phyloP scores from a whole-genome alignment of 2,113 vertebrate genomes.

The Entelurus aequoreus region DNA sequence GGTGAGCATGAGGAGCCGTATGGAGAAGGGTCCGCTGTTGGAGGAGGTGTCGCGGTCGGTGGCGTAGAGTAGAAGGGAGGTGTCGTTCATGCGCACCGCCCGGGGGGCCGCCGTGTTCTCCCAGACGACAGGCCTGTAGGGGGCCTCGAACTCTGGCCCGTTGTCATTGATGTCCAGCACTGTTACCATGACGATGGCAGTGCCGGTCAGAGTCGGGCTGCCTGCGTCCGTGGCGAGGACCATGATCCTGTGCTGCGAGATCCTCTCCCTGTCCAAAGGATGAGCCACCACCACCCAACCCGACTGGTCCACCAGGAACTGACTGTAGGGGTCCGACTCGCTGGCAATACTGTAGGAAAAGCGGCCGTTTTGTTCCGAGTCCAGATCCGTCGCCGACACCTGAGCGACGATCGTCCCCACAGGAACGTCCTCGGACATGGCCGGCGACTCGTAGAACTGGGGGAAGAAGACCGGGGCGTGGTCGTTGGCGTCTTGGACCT shows the following conservation, averaged over 20 bases:
- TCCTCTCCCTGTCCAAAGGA: slow-evolving; percentile 74
- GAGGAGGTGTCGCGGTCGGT: slow-evolving; percentile 75
- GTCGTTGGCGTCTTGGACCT: slow-evolving; percentile 85
- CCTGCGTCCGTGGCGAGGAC: slow-evolving; percentile 80
- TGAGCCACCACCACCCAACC: slow-evolving; percentile 74
- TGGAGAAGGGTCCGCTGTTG: slow-evolving; percentile 78
- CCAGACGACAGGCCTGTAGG: slow-evolving; percentile 78
- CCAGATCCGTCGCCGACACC: slow-evolving; percentile 78
- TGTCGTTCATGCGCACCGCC: slow-evolving; percentile 75
- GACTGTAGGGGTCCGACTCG: slow-evolving; percentile 73
- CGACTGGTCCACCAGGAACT: slow-evolving; percentile 75
- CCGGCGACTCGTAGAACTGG: slow-evolving; percentile 67
- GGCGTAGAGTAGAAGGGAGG: slow-evolving; percentile 73
- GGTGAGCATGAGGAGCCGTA: slow-evolving; percentile 65
- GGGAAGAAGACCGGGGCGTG: slow-evolving; percentile 81
- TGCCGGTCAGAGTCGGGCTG: slow-evolving; percentile 71
- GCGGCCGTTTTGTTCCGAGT: slow-evolving; percentile 79
- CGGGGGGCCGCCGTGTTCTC: slow-evolving; percentile 74
- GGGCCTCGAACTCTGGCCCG: slow-evolving; percentile 78
- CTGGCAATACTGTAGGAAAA: slow-evolving; percentile 75
- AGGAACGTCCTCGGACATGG: slow-evolving; percentile 74
- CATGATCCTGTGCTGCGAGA: slow-evolving; percentile 70
- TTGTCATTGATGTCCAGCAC: slow-evolving; percentile 86
- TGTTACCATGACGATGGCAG: slow-evolving; percentile 72
- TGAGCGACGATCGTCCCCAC: slow-evolving; percentile 76